Evolutionary conservation across 2,113 vertebrate genomes (phyloP).

Genomic region (Sylvia atricapilla): DNA sequence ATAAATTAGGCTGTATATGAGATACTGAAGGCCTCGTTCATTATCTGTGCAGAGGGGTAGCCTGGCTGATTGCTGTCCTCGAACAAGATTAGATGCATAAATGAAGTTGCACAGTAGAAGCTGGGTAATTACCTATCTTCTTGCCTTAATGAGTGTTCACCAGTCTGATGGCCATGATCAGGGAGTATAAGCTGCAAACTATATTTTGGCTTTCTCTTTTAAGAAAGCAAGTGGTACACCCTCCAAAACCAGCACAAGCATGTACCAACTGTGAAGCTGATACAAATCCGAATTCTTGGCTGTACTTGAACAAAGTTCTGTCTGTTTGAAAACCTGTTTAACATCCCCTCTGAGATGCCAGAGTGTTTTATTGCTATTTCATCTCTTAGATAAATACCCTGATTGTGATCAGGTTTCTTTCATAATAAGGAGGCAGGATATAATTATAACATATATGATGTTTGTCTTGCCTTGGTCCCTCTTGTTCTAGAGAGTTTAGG

Average conservation of each 20-base stretch:
- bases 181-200: background rate
- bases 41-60: background rate
- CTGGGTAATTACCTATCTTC: background rate
- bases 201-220: background rate
- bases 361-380: background rate
- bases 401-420: background rate
- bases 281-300: background rate
- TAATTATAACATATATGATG: background rate
- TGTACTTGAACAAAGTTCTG: background rate
- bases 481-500: background rate
- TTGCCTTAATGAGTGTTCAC: background rate
- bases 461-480: background rate
- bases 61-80: background rate
- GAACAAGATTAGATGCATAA: background rate
- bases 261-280: background rate
- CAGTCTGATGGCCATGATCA: background rate
- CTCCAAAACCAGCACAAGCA: background rate
- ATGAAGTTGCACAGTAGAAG: background rate
- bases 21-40: background rate
- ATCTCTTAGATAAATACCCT: background rate
- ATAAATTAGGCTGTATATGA: fast-evolving
- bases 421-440: background rate
- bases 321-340: constrained; percentile 11
- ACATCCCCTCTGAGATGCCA: background rate
- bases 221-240: background rate